These are phyloP conservation scores for Oreotragus oreotragus DNA, from an alignment of 2,113 vertebrate species.

Conservation along the genomic window DNA sequence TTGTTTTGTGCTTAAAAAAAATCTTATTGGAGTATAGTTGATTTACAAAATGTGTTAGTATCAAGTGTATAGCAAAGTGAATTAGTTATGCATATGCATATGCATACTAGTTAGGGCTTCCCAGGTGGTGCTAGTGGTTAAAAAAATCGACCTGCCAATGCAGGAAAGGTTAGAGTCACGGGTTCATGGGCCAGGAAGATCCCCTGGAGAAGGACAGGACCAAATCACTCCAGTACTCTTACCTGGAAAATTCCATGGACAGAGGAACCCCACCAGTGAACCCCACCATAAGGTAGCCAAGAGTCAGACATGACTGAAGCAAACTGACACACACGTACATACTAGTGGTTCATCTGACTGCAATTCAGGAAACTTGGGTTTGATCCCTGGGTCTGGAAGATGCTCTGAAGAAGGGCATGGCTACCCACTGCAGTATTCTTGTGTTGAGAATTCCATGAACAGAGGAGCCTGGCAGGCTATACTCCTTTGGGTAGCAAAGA, in stretches of 20 bases:
- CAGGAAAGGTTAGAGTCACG: background rate
- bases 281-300: background rate
- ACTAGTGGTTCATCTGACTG: background rate
- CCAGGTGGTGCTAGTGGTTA: background rate
- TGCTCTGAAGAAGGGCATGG: background rate
- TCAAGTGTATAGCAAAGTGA: background rate
- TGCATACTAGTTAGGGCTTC: background rate
- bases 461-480: background rate
- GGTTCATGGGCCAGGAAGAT: background rate
- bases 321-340: background rate
- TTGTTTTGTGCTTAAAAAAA: background rate
- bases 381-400: background rate
- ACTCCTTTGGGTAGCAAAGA: background rate
- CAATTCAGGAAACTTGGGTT: background rate
- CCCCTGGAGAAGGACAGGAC: background rate
- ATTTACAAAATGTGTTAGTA: background rate
- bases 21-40: background rate
- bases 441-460: background rate
- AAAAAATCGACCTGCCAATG: background rate
- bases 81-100: background rate
- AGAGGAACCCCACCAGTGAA: accelerated
- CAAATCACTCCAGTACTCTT: background rate
- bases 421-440: background rate
- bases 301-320: background rate
- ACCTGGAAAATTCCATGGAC: background rate